Base-by-base conservation (phyloP, 2,113 vertebrate genomes). In the Saccopteryx bilineata region DNA sequence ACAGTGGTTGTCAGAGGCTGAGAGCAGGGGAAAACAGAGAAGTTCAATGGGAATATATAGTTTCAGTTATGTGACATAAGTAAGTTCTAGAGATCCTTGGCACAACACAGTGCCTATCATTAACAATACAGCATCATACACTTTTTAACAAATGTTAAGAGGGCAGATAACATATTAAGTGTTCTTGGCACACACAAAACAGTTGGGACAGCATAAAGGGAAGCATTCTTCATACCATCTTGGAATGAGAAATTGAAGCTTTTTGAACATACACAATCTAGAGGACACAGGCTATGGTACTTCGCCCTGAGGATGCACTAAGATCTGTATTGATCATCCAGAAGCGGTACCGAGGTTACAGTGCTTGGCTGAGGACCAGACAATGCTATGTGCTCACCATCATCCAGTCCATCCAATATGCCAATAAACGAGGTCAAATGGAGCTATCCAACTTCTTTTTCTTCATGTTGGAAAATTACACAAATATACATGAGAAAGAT, bases 391-490 rank as follows among this genome's bases (percentile, higher is more conserved):
- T 99, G 0, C 99, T 99, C 97, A 99, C 98, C 92, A 99, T 99
- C 97, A 99, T 99, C 75, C 99, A 99, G 98, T 99, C 99, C 21
- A 99, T 99, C 0, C 99, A 99, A 97, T 99, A 99, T 33, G 99
- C 99, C 21, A 99, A 99, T 19, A 99, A 99, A 56, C 99, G 99
- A 97, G 98, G 99, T 90, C 99, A 99, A 18, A 97, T 99, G 10
- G 99, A 99, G 99, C 99, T 99, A 19, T 99, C 99, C 84, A 98
- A 98, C 95, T 99, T 99, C 97, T 99, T 99, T 97, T 99, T 98
- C 23, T 99, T 99, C 97, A 99, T 99, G 99, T 97, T 99, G 97
- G 99, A 99, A 98, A 99, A 99, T 97, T 99, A 98, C 96, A 98
- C 98, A 87, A 98, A 98, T 39, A 93, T 98, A n/a, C 98, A 86